These are phyloP conservation scores for Leptinotarsa defecta DNA, from an alignment of 1,140 invertebrate species.

Conservation along the genomic window DNA sequence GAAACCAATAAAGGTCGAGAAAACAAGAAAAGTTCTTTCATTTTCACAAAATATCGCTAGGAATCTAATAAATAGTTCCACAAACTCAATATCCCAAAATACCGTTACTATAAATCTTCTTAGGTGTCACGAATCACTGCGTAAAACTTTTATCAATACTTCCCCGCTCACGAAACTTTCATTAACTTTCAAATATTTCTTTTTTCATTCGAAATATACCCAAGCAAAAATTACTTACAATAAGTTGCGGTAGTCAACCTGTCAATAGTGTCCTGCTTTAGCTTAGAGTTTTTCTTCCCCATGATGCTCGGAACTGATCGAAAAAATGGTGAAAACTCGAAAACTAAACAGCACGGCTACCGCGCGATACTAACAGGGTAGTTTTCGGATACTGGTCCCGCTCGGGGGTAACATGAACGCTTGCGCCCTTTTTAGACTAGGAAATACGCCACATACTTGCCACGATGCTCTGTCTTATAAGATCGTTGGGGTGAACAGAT, in stretches of 20 bases:
- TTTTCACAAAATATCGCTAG: too few species aligned
- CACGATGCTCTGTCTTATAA: too few species aligned
- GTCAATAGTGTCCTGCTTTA: slow-evolving; percentile 91
- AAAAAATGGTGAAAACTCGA: slow-evolving; percentile 22
- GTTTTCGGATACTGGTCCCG: slow-evolving; percentile 13
- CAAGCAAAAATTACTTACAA: slow-evolving; percentile 70
- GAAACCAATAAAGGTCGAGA: too few species aligned
- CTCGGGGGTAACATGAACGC: slow-evolving; percentile 26
- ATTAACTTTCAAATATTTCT: not conserved
- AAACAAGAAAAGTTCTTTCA: too few species aligned
- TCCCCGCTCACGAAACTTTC: not conserved
- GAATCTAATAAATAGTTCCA: not conserved
- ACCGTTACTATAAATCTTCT: not conserved
- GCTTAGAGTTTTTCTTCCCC: slow-evolving; percentile 91
- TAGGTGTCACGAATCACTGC: not conserved
- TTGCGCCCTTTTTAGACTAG: slow-evolving; percentile 32
- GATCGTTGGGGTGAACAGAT: too few species aligned
- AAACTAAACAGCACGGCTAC: slow-evolving; percentile 8
- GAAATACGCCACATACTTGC: not conserved
- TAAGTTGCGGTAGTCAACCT: slow-evolving; percentile 85
- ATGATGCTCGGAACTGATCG: slow-evolving; percentile 55
- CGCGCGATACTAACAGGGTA: slow-evolving; percentile 31
- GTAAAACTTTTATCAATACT: not conserved
- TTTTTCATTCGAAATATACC: not conserved
- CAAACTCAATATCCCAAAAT: slow-evolving; percentile 9